Conservation (phyloP, 2,888 invertebrate species). For the Dynastes maya region DNA sequence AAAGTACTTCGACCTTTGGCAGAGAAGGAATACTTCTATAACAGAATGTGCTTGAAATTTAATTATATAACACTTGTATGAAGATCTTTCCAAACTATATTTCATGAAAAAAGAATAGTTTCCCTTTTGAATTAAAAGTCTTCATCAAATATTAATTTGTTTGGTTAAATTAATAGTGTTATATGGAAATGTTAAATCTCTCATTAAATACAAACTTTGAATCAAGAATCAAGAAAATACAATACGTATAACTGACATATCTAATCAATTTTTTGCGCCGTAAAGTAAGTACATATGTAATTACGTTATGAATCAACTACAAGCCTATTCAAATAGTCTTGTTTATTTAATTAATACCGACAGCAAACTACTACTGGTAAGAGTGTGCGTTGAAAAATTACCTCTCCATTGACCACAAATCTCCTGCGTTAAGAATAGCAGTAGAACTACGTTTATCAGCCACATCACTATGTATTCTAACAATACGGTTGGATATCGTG, state of each 20-base stretch:
- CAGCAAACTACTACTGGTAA: constrained; percentile 2
- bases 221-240: background rate
- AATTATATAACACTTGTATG: no score
- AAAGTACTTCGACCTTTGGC: no score
- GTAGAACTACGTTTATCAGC: constrained; percentile 11
- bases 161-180: no score
- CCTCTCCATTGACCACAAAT: constrained; percentile 41
- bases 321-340: background rate
- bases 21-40: no score
- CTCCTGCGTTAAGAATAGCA: constrained; percentile 25
- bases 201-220: background rate
- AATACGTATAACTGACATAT: background rate
- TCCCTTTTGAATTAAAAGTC: no score
- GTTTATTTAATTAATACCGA: constrained; percentile 20
- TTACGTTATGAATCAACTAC: background rate
- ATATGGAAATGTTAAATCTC: no score
- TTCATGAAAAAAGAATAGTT: no score
- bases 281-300: background rate
- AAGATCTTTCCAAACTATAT: no score
- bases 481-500: background rate
- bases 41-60: no score
- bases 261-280: no score
- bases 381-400: constrained; percentile 4
- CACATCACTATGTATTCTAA: constrained; percentile 25
- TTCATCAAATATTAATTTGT: no score